Conservation (phyloP, 1,140 invertebrate species). For the Drosophila jambulina region DNA sequence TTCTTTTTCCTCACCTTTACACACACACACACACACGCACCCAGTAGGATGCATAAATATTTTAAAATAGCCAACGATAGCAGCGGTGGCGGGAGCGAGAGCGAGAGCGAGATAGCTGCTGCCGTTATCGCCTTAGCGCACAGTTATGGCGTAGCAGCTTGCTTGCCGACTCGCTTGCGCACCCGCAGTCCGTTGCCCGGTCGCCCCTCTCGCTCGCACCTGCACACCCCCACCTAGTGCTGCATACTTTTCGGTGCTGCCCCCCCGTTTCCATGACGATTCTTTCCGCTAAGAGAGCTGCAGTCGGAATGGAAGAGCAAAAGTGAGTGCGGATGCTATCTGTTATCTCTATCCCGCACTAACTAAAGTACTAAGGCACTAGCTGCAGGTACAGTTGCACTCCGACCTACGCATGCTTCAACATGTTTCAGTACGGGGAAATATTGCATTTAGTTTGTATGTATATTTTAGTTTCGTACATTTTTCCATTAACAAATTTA, state of each 20-base stretch:
- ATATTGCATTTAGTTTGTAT: background rate
- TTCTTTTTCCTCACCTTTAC: conserved; percentile 44
- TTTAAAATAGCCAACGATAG: conserved; percentile 33
- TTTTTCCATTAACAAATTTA: too few relatives aligned
- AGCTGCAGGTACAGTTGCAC: background rate
- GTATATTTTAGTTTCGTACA: too few relatives aligned
- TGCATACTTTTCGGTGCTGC: conserved; percentile 69
- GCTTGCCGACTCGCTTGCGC: conserved; percentile 35
- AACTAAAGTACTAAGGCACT: background rate
- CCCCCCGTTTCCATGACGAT: conserved; percentile 6
- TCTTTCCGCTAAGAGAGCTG: background rate
- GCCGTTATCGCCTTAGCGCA: conserved; percentile 62
- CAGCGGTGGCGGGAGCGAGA: background rate
- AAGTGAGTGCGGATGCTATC: background rate
- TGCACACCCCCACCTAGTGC: background rate
- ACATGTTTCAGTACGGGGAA: background rate
- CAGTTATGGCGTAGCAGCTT: conserved; percentile 61
- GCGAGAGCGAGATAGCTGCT: conserved; percentile 23
- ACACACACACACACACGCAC: conserved; percentile 3
- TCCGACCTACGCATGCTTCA: background rate
- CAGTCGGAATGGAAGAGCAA: background rate
- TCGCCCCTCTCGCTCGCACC: conserved; percentile 3
- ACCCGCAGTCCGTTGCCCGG: conserved; percentile 13
- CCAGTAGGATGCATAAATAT: conserved; percentile 27
- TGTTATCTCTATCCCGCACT: background rate